Percentiles rank a stretch among this genome's conserved stretches.
Evolutionary conservation across 2,113 vertebrate species (phyloP).

Genomic region (Rhinoderma darwinii): DNA sequence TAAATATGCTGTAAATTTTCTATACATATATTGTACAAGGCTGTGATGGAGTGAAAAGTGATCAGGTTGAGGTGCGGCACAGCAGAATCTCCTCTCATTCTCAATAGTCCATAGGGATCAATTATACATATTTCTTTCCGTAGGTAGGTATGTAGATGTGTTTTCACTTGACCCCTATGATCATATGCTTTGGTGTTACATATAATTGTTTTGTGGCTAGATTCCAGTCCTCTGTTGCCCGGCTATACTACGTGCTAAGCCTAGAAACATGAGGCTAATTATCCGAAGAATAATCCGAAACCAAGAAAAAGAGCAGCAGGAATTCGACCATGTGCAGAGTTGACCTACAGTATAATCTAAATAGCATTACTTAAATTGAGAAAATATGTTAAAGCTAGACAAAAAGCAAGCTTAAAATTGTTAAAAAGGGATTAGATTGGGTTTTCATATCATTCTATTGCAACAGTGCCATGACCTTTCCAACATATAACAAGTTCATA

Average conservation of each 20-base stretch:
- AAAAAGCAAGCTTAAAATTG: background rate
- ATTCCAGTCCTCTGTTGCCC: background rate
- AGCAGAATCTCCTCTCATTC: no score
- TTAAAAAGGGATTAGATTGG: background rate
- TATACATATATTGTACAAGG: no score
- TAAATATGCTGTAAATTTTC: no score
- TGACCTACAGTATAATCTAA: background rate
- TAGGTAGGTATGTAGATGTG: background rate
- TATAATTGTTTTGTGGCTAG: background rate
- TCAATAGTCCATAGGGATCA: background rate
- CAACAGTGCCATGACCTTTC: background rate
- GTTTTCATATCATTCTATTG: background rate
- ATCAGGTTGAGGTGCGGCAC: no score
- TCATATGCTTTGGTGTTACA: background rate
- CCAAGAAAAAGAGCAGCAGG: background rate
- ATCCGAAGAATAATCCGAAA: background rate
- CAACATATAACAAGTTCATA: constrained; percentile 10
- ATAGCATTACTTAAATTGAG: background rate
- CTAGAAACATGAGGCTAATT: background rate
- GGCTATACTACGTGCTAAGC: background rate
- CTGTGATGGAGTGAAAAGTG: no score
- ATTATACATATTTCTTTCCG: background rate
- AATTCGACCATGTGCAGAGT: background rate
- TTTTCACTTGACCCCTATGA: background rate
- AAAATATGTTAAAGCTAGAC: background rate